Conservation (phyloP, 2,797 vertebrate species). For the Ceryle rudis region DNA sequence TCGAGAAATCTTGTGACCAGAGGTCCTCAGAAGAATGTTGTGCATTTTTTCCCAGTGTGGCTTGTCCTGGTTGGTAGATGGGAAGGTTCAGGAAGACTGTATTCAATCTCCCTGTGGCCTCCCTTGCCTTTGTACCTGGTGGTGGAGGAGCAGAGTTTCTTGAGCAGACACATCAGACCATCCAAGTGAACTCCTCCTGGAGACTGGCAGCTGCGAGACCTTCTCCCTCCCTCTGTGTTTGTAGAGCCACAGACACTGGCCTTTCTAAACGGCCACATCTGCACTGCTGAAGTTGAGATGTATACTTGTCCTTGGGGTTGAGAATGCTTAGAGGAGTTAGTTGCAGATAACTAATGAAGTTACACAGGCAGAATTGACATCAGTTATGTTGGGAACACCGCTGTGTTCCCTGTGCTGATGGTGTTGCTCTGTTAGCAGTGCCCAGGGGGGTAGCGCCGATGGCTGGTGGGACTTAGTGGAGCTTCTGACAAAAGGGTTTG, state of each 20-base stretch:
- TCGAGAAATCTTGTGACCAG: neutral
- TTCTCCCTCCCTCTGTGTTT: neutral
- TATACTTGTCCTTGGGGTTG: neutral
- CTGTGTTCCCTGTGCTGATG: neutral
- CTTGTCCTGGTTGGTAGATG: neutral
- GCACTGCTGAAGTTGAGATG: neutral
- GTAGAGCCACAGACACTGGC: neutral
- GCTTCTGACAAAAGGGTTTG: neutral
- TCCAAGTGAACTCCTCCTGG: neutral
- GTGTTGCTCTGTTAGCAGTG: too few species aligned
- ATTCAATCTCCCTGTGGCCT: neutral
- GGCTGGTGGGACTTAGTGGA: neutral
- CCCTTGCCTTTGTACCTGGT: neutral
- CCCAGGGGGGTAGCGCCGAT: neutral
- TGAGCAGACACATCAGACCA: accelerated
- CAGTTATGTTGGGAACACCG: neutral
- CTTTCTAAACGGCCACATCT: neutral
- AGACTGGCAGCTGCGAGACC: neutral
- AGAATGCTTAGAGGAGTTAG: neutral
- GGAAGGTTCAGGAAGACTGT: neutral
- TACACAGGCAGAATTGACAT: neutral
- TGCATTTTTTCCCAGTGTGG: neutral
- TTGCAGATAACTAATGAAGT: neutral
- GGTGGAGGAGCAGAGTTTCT: neutral
- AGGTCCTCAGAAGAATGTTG: neutral